Evolutionary conservation across 2,113 vertebrate species (phyloP).

Genomic region (Octodon degus): DNA sequence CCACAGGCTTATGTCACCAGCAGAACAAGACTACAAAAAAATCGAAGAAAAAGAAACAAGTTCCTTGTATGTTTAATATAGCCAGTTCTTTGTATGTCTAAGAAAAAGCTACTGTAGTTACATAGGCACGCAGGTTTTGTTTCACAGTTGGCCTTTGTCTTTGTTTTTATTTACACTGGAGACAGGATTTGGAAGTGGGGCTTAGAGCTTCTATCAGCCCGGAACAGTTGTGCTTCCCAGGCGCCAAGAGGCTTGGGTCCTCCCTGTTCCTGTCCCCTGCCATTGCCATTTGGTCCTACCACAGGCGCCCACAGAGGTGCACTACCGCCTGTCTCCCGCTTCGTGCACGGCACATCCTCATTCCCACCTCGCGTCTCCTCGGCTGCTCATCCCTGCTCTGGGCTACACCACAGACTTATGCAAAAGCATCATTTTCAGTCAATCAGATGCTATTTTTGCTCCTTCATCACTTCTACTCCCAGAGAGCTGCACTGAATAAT

Average conservation of each 20-base stretch:
- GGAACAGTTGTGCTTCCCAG: neutral
- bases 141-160: neutral
- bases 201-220: neutral
- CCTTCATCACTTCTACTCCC: slow-evolving; percentile 44
- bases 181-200: neutral
- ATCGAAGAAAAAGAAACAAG: neutral
- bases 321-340: neutral
- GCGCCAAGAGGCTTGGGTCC: neutral
- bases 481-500: slow-evolving; percentile 61
- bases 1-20: neutral
- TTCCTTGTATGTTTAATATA: neutral
- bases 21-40: neutral
- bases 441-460: slow-evolving; percentile 64
- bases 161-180: slow-evolving; percentile 25
- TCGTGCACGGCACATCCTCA: neutral
- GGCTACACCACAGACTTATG: slow-evolving; percentile 45
- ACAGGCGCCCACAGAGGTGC: neutral
- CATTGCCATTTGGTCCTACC: neutral
- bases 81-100: slow-evolving; percentile 15
- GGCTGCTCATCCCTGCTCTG: slow-evolving; percentile 42
- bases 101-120: slow-evolving; percentile 7
- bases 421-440: slow-evolving; percentile 52
- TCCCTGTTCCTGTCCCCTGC: neutral
- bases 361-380: slow-evolving; percentile 5
- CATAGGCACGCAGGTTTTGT: neutral